Evolutionary conservation across 2,113 vertebrate species (phyloP).

Genomic region (Tapirus terrestris): DNA sequence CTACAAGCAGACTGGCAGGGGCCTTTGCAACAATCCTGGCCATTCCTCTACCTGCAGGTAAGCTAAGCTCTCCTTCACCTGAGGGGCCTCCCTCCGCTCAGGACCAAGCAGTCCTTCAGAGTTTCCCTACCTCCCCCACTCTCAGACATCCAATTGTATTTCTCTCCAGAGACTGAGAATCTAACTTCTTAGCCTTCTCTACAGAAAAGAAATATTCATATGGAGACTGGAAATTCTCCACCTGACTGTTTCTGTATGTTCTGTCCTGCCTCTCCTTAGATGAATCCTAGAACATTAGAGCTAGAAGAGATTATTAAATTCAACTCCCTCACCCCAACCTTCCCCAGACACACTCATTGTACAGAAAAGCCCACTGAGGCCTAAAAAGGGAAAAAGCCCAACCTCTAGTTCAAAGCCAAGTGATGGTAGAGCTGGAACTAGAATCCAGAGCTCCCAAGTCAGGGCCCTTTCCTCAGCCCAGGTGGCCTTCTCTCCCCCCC

Average conservation of each 20-base stretch:
- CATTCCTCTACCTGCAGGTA: background rate
- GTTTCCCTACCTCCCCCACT: background rate
- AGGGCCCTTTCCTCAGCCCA: background rate
- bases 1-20: background rate
- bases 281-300: background rate
- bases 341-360: background rate
- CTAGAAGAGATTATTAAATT: background rate
- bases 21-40: background rate
- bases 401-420: background rate
- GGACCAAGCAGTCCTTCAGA: background rate
- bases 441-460: background rate
- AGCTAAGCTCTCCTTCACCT: background rate
- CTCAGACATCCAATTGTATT: background rate
- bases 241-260: background rate
- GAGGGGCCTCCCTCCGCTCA: background rate
- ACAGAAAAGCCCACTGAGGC: constrained; percentile 5
- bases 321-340: background rate
- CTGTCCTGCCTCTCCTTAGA: background rate
- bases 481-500: too few species aligned
- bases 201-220: background rate
- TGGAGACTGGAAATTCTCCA: background rate
- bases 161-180: background rate
- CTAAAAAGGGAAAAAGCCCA: background rate
- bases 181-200: constrained; percentile 10
- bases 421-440: background rate